phyloP scores from a whole-genome alignment of 2,797 vertebrate species.

The Rhinatrema bivittatum region DNA sequence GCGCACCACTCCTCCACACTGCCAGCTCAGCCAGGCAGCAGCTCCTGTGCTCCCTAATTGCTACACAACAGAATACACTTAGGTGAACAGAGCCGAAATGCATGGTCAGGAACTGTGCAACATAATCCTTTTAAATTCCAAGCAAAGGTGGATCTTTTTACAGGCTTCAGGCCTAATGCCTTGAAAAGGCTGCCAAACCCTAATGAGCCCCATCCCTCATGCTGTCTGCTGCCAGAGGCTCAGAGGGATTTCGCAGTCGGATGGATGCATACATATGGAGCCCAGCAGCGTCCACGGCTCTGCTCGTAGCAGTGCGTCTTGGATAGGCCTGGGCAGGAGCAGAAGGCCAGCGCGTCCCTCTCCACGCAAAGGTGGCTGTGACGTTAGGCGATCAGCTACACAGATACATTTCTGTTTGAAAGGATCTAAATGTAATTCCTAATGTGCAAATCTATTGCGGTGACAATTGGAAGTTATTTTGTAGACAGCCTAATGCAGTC shows the following conservation, averaged over 20 bases:
- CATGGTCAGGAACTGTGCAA: neutral
- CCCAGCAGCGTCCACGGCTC: too few relatives aligned
- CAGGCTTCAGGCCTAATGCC: neutral
- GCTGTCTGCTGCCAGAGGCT: constrained; percentile 6
- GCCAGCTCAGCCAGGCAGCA: neutral
- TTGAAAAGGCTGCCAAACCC: constrained; percentile 6
- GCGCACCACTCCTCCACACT: too few relatives aligned
- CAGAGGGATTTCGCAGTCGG: constrained; percentile 4
- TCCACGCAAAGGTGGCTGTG: too few relatives aligned
- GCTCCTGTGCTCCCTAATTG: constrained; percentile 5
- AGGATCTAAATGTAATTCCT: too few relatives aligned
- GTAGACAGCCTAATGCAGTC: too few relatives aligned
- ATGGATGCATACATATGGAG: constrained; percentile 1
- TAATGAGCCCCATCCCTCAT: constrained; percentile 20
- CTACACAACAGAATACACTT: neutral
- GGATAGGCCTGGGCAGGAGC: too few relatives aligned
- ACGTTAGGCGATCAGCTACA: too few relatives aligned
- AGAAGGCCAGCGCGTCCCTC: too few relatives aligned
- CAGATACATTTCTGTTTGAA: too few relatives aligned
- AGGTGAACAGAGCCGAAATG: neutral
- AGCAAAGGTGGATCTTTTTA: neutral
- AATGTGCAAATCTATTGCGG: too few relatives aligned
- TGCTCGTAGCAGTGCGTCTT: neutral
- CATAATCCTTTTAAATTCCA: neutral
- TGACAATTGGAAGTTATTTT: too few relatives aligned